Conservation (phyloP, 2,113 vertebrate genomes). For the Cromileptes altivelis region DNA sequence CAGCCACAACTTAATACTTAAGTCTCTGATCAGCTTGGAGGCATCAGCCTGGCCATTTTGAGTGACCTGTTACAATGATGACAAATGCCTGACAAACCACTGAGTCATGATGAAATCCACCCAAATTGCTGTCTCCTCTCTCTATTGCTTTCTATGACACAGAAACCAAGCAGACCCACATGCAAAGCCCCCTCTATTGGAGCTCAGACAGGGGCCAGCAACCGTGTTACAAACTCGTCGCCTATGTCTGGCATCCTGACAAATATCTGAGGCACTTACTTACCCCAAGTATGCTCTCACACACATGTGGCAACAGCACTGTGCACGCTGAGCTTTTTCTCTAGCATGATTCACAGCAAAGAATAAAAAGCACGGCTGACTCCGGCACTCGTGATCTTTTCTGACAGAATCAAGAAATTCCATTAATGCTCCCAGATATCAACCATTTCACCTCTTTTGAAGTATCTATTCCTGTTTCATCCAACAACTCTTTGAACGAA, state of each 20-base stretch:
- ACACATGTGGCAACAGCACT: conserved; percentile 70
- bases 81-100: conserved; percentile 58
- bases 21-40: conserved; percentile 42
- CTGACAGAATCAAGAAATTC: conserved; percentile 72
- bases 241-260: conserved; percentile 82
- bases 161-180: conserved; percentile 38
- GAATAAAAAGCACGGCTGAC: conserved; percentile 34
- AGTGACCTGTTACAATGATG: conserved; percentile 50
- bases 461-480: conserved; percentile 61
- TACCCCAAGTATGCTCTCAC: conserved; percentile 69
- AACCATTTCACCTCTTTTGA: conserved; percentile 52
- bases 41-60: conserved; percentile 15
- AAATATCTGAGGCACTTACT: conserved; percentile 82
- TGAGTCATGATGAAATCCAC: conserved; percentile 65
- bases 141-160: conserved; percentile 44
- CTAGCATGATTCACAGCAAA: conserved; percentile 50
- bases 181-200: conserved; percentile 42
- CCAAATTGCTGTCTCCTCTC: conserved; percentile 55
- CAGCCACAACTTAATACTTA: conserved; percentile 32
- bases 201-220: conserved; percentile 68
- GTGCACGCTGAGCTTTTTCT: conserved; percentile 47
- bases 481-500: conserved; percentile 19
- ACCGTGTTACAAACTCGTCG: conserved; percentile 68
- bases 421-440: conserved; percentile 58
- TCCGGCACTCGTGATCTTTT: conserved; percentile 36